phyloP scores from a whole-genome alignment of 2,113 vertebrate species.

The Pyxicephalus adspersus region DNA sequence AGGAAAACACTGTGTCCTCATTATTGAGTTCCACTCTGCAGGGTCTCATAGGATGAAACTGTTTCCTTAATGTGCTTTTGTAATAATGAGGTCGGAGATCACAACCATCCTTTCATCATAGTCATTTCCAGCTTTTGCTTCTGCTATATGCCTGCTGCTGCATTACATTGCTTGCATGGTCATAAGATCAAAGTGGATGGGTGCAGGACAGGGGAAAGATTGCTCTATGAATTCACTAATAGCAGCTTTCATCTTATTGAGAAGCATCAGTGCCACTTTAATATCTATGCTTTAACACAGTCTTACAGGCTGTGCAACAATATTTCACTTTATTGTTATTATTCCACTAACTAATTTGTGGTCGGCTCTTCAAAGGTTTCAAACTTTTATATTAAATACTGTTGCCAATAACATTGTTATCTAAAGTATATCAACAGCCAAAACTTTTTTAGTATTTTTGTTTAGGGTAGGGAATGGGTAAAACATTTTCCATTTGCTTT shows the following conservation, averaged over 20 bases:
- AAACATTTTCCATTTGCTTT: no score
- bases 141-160: constrained; percentile 22
- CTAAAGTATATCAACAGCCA: no score
- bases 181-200: constrained; percentile 49
- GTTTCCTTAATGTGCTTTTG: constrained; percentile 54
- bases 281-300: neutral
- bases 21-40: constrained; percentile 42
- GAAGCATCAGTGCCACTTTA: constrained; percentile 29
- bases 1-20: constrained; percentile 24
- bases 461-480: no score
- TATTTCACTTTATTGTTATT: neutral
- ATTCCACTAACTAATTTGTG: neutral
- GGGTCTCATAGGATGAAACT: constrained; percentile 37
- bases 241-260: constrained; percentile 46
- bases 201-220: constrained; percentile 30
- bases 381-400: neutral
- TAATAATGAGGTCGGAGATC: constrained; percentile 53
- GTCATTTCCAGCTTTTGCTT: constrained; percentile 41
- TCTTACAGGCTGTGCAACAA: neutral
- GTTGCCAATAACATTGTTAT: neutral
- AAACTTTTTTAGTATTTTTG: no score
- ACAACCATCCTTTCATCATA: constrained; percentile 52
- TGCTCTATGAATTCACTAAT: constrained; percentile 34
- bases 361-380: neutral
- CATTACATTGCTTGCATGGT: constrained; percentile 28